Percentiles rank a stretch among this genome's conserved stretches.
These are phyloP conservation scores for Callaeas wilsoni DNA, from an alignment of 2,113 vertebrate species.

Conservation along the genomic window DNA sequence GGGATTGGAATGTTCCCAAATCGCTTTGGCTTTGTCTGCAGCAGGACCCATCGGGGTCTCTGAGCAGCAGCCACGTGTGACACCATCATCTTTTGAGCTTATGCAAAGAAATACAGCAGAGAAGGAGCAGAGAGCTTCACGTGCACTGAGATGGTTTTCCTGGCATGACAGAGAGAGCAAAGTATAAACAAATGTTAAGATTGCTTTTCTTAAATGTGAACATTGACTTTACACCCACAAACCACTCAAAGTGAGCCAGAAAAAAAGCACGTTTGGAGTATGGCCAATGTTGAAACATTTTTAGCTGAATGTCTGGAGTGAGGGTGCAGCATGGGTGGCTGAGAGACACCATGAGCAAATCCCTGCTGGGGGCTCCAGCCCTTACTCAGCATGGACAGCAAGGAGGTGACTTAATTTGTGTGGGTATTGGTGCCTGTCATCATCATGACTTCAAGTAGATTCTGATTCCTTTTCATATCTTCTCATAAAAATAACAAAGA, in stretches of 20 bases:
- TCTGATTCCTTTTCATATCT: neutral
- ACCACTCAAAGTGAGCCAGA: neutral
- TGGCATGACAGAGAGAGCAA: neutral
- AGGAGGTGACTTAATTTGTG: neutral
- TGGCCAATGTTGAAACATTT: neutral
- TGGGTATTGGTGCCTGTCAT: neutral
- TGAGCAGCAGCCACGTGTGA: accelerated
- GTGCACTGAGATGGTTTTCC: neutral
- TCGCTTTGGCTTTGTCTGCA: neutral
- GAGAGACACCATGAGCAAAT: neutral
- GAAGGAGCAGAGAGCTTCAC: accelerated
- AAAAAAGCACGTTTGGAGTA: accelerated
- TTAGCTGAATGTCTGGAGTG: neutral
- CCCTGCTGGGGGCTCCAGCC: neutral
- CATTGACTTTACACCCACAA: too few relatives aligned
- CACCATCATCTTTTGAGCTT: neutral
- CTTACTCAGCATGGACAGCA: neutral
- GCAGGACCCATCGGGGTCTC: accelerated
- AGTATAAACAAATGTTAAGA: neutral
- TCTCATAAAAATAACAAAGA: neutral
- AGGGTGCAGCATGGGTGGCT: neutral
- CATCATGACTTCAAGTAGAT: neutral
- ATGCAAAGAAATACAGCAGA: accelerated
- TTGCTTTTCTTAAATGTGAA: neutral
- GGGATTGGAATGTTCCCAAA: neutral